phyloP scores from a whole-genome alignment of 2,888 invertebrate species.

The Euzetes globulus region DNA sequence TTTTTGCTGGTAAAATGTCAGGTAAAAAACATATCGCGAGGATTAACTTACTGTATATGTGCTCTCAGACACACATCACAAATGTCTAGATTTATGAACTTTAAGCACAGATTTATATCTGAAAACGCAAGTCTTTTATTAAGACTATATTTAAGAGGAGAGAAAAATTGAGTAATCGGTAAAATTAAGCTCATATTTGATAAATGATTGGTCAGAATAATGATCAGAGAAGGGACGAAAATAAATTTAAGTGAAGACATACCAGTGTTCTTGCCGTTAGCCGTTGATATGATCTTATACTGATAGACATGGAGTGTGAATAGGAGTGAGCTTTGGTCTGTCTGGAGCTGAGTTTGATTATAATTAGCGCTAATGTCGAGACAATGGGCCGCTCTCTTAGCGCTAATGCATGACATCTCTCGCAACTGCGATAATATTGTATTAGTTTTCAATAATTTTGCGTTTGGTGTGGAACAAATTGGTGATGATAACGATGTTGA shows the following conservation, averaged over 20 bases:
- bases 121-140: no score
- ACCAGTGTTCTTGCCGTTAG: constrained; percentile 13
- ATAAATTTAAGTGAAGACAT: background rate
- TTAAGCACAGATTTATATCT: background rate
- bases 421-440: constrained; percentile 10
- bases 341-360: background rate
- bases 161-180: background rate
- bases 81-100: constrained; percentile 5
- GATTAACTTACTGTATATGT: background rate
- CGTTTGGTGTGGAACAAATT: constrained; percentile 14
- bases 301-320: constrained; percentile 24
- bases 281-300: constrained; percentile 1
- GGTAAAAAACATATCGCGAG: background rate
- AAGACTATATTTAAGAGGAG: background rate
- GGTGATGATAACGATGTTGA: constrained; percentile 15
- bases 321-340: background rate
- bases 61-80: background rate
- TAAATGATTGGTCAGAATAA: no score
- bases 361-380: constrained; percentile 22
- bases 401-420: constrained; percentile 25
- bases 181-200: no score
- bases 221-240: background rate
- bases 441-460: constrained; percentile 17
- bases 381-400: constrained; percentile 19
- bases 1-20: background rate